phyloP scores from a whole-genome alignment of 92 coral and sea anemone species.

The Epizoanthus fatuus region DNA sequence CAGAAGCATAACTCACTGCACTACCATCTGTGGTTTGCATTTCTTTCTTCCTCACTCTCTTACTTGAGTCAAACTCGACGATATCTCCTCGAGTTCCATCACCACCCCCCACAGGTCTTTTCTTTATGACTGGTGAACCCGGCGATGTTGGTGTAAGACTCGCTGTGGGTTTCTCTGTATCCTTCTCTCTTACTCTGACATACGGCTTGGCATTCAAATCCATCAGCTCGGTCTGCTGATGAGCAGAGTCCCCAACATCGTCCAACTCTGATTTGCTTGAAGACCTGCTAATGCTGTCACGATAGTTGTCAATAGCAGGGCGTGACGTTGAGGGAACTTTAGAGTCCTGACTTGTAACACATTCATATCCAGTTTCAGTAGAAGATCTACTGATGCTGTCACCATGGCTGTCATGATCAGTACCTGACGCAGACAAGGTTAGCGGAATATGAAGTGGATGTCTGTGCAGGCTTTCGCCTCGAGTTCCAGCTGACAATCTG shows the following conservation, averaged over 20 bases:
- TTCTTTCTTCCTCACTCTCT: slow-evolving; percentile 60
- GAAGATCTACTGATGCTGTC: slow-evolving; percentile 14
- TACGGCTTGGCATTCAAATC: slow-evolving; percentile 41
- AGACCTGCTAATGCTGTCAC: background rate
- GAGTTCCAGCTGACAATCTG: background rate
- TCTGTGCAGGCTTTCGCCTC: background rate
- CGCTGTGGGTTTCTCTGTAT: background rate
- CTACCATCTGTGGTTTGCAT: slow-evolving; percentile 2
- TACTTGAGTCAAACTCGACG: slow-evolving; percentile 5
- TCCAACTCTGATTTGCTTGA: background rate
- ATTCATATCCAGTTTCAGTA: slow-evolving; percentile 1
- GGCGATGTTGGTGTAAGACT: background rate
- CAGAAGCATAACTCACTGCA: slow-evolving; percentile 64
- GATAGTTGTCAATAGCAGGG: background rate
- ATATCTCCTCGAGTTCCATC: slow-evolving; percentile 16
- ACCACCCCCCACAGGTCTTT: slow-evolving; percentile 21
- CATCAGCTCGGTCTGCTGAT: slow-evolving; percentile 24
- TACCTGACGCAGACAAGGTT: background rate
- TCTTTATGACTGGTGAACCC: slow-evolving; percentile 23
- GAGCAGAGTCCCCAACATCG: background rate
- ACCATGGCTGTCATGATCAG: background rate
- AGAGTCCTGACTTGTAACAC: background rate
- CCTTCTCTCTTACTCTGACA: slow-evolving; percentile 5
- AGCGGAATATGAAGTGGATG: background rate
- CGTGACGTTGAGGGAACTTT: background rate